A percentile compares a stretch with the other conserved stretches of the same genome.
phyloP scores from a whole-genome alignment of 2,888 invertebrate species.

The Synanthedon andrenaeformis region DNA sequence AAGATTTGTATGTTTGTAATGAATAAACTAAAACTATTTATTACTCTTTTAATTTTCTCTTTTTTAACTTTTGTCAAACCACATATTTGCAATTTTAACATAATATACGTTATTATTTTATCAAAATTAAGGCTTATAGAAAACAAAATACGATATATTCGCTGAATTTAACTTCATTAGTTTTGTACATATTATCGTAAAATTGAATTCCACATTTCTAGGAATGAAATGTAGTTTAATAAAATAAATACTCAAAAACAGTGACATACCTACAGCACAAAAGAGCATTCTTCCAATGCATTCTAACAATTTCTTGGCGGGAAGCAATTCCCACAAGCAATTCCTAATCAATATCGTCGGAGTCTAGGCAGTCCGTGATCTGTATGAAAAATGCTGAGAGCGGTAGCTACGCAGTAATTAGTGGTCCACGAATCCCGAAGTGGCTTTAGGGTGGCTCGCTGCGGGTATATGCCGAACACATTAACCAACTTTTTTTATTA shows the following conservation, averaged over 20 bases:
- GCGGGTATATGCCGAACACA: constrained; percentile 7
- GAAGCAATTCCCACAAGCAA: constrained; percentile 35
- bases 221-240: not conserved
- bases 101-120: too few species aligned
- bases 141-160: too few species aligned
- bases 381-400: constrained; percentile 52
- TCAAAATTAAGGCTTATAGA: too few species aligned
- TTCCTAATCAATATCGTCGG: constrained; percentile 43
- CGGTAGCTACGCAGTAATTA: constrained; percentile 50
- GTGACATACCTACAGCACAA: constrained; percentile 10
- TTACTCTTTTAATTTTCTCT: too few species aligned
- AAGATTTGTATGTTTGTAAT: too few species aligned
- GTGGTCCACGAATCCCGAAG: constrained; percentile 18
- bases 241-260: not conserved
- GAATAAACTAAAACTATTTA: too few species aligned
- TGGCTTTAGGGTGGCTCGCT: not conserved
- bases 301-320: constrained; percentile 27
- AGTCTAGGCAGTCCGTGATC: constrained; percentile 52
- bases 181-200: too few species aligned
- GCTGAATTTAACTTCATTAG: too few species aligned
- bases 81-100: too few species aligned
- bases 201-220: not conserved
- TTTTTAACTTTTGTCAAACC: too few species aligned
- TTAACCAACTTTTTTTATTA: not conserved
- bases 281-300: constrained; percentile 20